Base-by-base conservation (phyloP, 1,140 invertebrate species). In the Drosophila micromelanica region DNA sequence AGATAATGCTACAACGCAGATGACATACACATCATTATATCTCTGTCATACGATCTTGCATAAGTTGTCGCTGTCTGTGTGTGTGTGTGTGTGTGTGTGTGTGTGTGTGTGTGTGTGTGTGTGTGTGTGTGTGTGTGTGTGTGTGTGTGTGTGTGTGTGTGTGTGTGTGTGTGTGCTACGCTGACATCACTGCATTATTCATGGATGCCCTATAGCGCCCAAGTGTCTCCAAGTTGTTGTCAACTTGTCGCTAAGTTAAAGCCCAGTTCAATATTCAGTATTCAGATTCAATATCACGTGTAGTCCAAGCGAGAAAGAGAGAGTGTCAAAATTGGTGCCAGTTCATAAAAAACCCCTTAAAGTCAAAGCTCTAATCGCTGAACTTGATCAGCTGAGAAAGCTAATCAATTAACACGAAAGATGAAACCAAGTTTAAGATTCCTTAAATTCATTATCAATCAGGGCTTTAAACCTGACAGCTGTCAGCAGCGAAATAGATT, bases 111-210 rank as follows among this genome's bases (percentile, higher is more conserved):
- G 23, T 27, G 27, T 27, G 27, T 6, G 27, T 27, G 27, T 48
- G 13, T 51, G 4, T 40, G 13, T 59, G 55, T 27, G 3, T 27
- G 1, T 27, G 23, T 27, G 2, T 27, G 23, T 27, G 27, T 27
- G 0, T 27, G 27, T 27, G 27, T 6, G 27, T 27, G 3, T 27
- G 1, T 27, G 23, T 27, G 2, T 27, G 23, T 27, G 23, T 27
- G 27, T 27, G 27, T 6, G 27, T 27, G 27, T 48, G 13, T 51
- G 4, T 40, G 13, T 59, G 55, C 8, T 40, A 13, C 51, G 55
- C 8, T 56, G 69, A 73, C 57, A 72, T 82, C 78, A 61, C 78
- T 87, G 84, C 78, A 81, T 86, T 78, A 85, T 85, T 85, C 81
- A 86, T 80, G 80, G 61, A 46, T 59, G 55, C 55, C 32, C 46